Base-by-base conservation (phyloP, 2,888 invertebrate species). In the Phoenoteleia sp. region DNA sequence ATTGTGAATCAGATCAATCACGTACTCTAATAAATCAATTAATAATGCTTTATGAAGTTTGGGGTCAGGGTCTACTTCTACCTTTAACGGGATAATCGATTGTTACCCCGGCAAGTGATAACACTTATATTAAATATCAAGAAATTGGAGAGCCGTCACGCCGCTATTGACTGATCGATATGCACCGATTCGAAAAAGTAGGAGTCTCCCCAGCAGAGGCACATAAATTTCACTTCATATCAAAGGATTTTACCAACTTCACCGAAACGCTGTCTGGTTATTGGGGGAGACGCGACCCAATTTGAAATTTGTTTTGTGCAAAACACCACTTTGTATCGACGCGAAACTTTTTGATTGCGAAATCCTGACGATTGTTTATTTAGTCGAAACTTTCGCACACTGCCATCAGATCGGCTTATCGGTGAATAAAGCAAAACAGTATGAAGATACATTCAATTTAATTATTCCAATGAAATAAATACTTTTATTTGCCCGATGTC, bases 231-330 rank as follows among this genome's bases (percentile, higher is more conserved):
- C 4, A 27, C 64, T 19, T 36, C 25, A 52, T 52, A 74, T 62
- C 52, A 74, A 74, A 74, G 60, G 52, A 74, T 62, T 74, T 49
- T 6, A 19, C 15, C 15, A 23, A 33, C 45, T 47, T 71, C 21
- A 39, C 3, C 19, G 21, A 45, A 45, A 45, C 17, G 36, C n/a
- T 25, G 3, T 21, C 15, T 6, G 36, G 42, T 42, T 15, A 42
- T 15, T 52, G 36, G 17, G 17, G 23, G 25, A 42, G 33, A 56
- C 49, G 49, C 54, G 75, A 75, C 75, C 75, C 64, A 75, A 75
- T 75, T 75, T 64, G 17, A 45, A 64, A 75, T 75, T 75, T 74
- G 74, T 74, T 74, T 64, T 54, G 54, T 54, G 42, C 62, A 52
- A 62, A 71, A 74, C 62, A 36, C 42, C 62, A 39, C 62, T 52